Evolutionary conservation across 2,113 vertebrate species (phyloP).

Genomic region (Catagonus wagneri): DNA sequence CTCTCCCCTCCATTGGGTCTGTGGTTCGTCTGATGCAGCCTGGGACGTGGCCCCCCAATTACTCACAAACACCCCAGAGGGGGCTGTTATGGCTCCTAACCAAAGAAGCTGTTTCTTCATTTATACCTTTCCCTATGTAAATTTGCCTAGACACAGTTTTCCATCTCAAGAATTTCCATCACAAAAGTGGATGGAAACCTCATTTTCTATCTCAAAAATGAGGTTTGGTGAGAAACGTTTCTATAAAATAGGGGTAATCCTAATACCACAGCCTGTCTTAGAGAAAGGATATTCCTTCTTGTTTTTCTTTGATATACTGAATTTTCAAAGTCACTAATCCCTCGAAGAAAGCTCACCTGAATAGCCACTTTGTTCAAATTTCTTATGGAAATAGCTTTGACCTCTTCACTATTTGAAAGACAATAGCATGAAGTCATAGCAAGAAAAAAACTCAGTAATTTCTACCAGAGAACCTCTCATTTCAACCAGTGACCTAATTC

Average conservation of each 20-base stretch:
- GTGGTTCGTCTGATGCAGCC: not conserved
- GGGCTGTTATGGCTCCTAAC: not conserved
- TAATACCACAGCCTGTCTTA: not conserved
- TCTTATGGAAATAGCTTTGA: conserved; percentile 51
- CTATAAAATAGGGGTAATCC: not conserved
- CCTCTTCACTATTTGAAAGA: not conserved
- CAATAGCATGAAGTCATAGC: not conserved
- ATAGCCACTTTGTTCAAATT: conserved; percentile 33
- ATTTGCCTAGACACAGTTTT: not conserved
- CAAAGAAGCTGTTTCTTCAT: not conserved
- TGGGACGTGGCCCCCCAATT: not conserved
- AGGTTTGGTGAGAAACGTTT: not conserved
- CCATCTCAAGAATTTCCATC: not conserved
- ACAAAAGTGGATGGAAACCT: too few relatives aligned
- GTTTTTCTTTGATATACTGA: conserved; percentile 10
- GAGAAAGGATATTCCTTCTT: not conserved
- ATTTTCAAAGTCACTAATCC: not conserved
- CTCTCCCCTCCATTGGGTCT: not conserved
- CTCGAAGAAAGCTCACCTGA: conserved; percentile 8
- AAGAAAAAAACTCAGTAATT: not conserved
- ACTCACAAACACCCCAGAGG: not conserved
- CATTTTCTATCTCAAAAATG: not conserved
- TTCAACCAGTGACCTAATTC: conserved; percentile 50
- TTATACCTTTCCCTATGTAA: not conserved
- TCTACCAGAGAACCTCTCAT: conserved; percentile 2